Evolutionary conservation across 2,888 invertebrate species (phyloP), one percentile per base, ranked within the genome.

Genomic region (Stenotaenia linearis): DNA sequence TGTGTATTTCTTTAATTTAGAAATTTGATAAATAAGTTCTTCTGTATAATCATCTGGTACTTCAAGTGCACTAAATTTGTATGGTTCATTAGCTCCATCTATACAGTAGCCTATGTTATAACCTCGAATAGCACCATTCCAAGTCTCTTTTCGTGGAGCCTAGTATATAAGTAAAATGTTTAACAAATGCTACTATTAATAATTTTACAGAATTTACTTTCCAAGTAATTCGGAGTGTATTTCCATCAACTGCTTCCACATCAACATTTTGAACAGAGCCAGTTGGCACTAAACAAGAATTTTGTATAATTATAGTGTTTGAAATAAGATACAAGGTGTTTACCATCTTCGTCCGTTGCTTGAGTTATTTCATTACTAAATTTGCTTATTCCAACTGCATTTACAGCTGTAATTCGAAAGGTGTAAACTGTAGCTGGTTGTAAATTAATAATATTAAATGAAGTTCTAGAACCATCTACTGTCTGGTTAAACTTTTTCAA

Each of bases 301-400:
- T 12, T 15, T 32, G 9, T 9, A 6, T 32, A 32, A 32, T 37
- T 37, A 1, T 12, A 37, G 4, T 37, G 5, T 6, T 32, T 6
- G 9, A 32, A 4, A 18, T 74, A 15, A 2, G 4, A 12, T n/a
- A 23, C 28, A 1, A 7, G 12, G 6, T 1, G 5, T n/a, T 3
- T 78, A 80, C 81, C 81, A 77, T 81, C 81, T 76, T 78, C 80
- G 18, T 78, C 25, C 9, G 81, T 81, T 12, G 76, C 61, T 45
- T 28, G 77, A 6, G 77, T 75, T 15, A 74, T 78, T 21, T 28
- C 40, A 12, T 78, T 74, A 69, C 80, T 81, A 18, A 32, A 78
- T 25, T 80, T 80, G 23, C 81, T 77, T 6, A 69, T 35, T 5
- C 81, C 81, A 61, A 81, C 74, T 18, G 40, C 79, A 76, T 81